Evolutionary conservation across 2,888 invertebrate species (phyloP).

Genomic region (Torymus texanus): DNA sequence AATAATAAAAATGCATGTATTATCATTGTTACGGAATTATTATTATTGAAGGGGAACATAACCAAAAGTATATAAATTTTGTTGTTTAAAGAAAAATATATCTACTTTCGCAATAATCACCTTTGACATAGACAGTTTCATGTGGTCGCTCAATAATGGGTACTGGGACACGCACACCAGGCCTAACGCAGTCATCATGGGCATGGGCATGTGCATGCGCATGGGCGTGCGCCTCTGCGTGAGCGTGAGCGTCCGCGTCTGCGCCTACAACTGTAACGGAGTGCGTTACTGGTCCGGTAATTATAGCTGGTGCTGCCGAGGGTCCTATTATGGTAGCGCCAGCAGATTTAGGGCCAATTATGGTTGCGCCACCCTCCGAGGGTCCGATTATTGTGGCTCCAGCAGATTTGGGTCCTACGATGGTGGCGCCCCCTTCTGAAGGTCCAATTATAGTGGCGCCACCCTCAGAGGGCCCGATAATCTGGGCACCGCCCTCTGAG

Average conservation of each 20-base stretch:
- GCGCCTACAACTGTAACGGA: not conserved
- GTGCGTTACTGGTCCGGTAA: not conserved
- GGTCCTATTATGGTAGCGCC: constrained; percentile 38
- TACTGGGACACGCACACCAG: not conserved
- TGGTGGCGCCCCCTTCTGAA: constrained; percentile 52
- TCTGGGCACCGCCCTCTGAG: constrained; percentile 66
- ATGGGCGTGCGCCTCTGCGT: constrained; percentile 42
- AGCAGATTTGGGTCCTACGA: constrained; percentile 57
- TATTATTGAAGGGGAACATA: too few species aligned
- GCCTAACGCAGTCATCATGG: constrained; percentile 21
- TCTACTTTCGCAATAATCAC: constrained; percentile 33
- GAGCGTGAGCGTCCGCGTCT: constrained; percentile 6
- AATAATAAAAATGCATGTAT: too few species aligned
- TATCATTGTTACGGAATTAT: too few species aligned
- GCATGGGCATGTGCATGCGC: constrained; percentile 55
- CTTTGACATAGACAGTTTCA: constrained; percentile 50
- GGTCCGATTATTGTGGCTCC: constrained; percentile 52
- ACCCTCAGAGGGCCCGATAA: constrained; percentile 71
- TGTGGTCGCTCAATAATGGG: not conserved
- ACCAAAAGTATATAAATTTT: too few species aligned
- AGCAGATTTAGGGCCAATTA: constrained; percentile 54
- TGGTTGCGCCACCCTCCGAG: constrained; percentile 4
- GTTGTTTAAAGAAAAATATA: not conserved
- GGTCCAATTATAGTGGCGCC: constrained; percentile 56
- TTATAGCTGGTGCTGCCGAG: not conserved